Conservation (phyloP, 1,140 invertebrate genomes). For the Artemia franciscana region DNA sequence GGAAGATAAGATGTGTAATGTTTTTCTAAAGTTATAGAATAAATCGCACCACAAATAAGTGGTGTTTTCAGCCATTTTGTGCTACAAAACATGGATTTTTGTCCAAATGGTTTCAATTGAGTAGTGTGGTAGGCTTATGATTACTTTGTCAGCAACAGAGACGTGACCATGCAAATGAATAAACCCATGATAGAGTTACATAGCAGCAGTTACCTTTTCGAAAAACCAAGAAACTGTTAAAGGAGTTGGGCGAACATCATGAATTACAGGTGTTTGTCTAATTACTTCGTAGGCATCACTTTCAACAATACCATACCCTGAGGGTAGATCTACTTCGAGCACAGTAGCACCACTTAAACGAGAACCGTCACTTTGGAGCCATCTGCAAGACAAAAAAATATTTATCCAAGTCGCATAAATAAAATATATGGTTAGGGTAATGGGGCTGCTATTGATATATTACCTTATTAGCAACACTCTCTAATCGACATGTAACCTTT, state of each 20-base stretch:
- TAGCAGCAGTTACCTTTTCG: constrained; percentile 18
- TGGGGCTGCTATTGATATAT: background rate
- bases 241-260: background rate
- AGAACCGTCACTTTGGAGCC: constrained; percentile 16
- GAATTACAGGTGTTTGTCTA: background rate
- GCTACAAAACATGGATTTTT: too few species aligned
- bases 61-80: too few species aligned
- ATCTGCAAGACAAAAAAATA: constrained; percentile 16
- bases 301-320: constrained; percentile 31
- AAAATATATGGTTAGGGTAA: background rate
- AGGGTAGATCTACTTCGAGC: constrained; percentile 30
- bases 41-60: too few species aligned
- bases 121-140: too few species aligned
- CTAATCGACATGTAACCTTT: too few species aligned
- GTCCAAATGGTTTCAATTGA: too few species aligned
- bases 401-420: background rate
- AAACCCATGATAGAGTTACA: too few species aligned
- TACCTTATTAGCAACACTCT: too few species aligned
- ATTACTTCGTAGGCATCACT: constrained; percentile 23
- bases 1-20: too few species aligned
- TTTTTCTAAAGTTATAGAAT: too few species aligned
- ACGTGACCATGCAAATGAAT: too few species aligned
- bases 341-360: constrained; percentile 25
- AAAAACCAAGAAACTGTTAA: constrained; percentile 23
- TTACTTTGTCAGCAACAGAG: too few species aligned